Evolutionary conservation across 2,888 invertebrate genomes (phyloP).

Genomic region (Lutraria lutraria): DNA sequence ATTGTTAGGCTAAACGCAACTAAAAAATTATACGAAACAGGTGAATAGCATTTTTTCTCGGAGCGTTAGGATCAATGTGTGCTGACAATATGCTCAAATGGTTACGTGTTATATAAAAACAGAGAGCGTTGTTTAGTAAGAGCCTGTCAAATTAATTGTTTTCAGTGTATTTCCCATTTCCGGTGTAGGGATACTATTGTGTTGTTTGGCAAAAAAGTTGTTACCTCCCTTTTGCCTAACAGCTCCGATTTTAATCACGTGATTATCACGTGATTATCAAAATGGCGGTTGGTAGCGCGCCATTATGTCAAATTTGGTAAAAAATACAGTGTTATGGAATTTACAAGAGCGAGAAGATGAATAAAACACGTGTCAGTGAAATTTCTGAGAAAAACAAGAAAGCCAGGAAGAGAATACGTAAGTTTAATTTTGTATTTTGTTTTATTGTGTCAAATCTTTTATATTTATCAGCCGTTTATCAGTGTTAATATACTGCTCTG

Average conservation of each 20-base stretch:
- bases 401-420: constrained; percentile 33
- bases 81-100: too few species aligned
- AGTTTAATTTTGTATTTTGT: constrained; percentile 11
- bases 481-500: too few species aligned
- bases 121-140: too few species aligned
- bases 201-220: neutral
- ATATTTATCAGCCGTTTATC: too few species aligned
- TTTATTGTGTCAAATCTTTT: too few species aligned
- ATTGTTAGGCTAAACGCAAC: neutral
- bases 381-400: neutral
- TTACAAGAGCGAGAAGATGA: neutral
- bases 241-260: constrained; percentile 27
- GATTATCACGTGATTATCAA: constrained; percentile 43
- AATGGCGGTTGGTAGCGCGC: constrained; percentile 47
- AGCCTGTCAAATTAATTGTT: too few species aligned
- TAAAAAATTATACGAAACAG: neutral
- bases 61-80: too few species aligned
- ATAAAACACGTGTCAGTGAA: neutral
- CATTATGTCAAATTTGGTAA: constrained; percentile 53
- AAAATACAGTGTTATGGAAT: neutral
- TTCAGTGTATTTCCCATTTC: too few species aligned
- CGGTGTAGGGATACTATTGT: neutral
- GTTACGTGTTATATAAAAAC: too few species aligned
- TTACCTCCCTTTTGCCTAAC: neutral
- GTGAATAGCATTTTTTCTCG: too few species aligned